phyloP scores from a whole-genome alignment of 64 coral and sea anemone species.

The Orbicella faveolata region DNA sequence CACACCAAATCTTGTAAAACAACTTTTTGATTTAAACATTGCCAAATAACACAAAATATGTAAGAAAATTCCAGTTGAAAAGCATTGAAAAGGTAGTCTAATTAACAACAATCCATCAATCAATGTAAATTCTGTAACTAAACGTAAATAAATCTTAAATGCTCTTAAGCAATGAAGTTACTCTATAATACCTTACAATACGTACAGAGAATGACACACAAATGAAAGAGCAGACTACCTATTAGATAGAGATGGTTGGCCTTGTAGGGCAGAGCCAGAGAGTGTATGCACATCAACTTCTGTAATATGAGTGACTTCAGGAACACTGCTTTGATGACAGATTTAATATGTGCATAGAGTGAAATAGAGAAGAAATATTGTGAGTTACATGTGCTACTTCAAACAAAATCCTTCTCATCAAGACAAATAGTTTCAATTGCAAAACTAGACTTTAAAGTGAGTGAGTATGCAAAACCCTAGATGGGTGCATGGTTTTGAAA shows the following conservation, averaged over 20 bases:
- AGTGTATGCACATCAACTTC: slow-evolving; percentile 44
- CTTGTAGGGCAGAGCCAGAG: slow-evolving; percentile 10
- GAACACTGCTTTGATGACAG: slow-evolving; percentile 40
- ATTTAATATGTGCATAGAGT: slow-evolving; percentile 27
- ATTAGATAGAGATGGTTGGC: slow-evolving; percentile 28
- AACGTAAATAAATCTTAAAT: no score
- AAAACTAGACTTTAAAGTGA: neutral
- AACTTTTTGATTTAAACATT: no score
- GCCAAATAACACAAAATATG: no score
- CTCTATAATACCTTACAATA: neutral
- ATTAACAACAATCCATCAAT: no score
- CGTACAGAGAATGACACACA: neutral
- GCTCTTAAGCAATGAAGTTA: neutral
- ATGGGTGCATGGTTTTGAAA: no score
- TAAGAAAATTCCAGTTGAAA: no score
- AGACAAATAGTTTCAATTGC: neutral
- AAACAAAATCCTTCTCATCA: neutral
- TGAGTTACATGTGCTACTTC: neutral
- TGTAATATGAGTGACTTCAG: slow-evolving; percentile 47
- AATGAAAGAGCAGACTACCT: slow-evolving; percentile 3
- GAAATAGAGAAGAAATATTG: slow-evolving; percentile 1
- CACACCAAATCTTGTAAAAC: no score
- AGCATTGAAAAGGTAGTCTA: no score
- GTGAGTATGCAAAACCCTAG: no score
- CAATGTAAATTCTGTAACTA: no score